Conservation (phyloP, 2,113 vertebrate species). For the Triplophysa rosa region DNA sequence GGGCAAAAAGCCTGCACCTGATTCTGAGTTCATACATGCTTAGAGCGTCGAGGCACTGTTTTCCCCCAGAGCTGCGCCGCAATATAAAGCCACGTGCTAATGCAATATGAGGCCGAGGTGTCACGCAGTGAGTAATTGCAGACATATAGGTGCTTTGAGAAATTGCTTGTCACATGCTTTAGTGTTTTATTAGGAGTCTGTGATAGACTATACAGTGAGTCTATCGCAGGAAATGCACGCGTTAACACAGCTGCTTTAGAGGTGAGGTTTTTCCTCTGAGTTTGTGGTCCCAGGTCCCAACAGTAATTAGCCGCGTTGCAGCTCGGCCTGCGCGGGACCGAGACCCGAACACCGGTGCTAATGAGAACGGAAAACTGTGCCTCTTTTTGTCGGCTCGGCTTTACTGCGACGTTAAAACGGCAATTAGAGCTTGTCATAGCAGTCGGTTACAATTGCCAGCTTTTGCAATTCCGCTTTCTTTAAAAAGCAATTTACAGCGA, state of each 20-base stretch:
- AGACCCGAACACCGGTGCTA: conserved; percentile 49
- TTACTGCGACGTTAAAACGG: conserved; percentile 38
- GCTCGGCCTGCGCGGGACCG: conserved; percentile 27
- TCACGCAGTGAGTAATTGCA: conserved; percentile 27
- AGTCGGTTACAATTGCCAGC: conserved; percentile 45
- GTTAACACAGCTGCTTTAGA: conserved; percentile 3
- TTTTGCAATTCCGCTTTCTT: not conserved
- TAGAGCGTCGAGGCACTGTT: not conserved
- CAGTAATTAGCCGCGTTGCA: conserved; percentile 53
- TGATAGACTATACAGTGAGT: conserved; percentile 4
- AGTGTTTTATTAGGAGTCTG: conserved; percentile 39
- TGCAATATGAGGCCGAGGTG: conserved; percentile 3
- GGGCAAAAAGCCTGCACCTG: conserved; percentile 1
- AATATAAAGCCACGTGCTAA: not conserved
- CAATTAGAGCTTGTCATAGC: conserved; percentile 59
- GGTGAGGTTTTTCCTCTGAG: conserved; percentile 21
- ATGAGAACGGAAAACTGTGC: conserved; percentile 53
- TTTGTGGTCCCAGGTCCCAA: conserved; percentile 44
- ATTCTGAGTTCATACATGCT: conserved; percentile 33
- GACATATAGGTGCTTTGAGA: conserved; percentile 38
- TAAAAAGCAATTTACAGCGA: conserved; percentile 25
- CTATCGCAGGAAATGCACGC: not conserved
- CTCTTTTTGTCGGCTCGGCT: conserved; percentile 31
- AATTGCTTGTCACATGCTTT: conserved; percentile 42
- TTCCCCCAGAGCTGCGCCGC: not conserved